phyloP scores from a whole-genome alignment of 2,888 invertebrate genomes.

The Drosophila acutilabella region DNA sequence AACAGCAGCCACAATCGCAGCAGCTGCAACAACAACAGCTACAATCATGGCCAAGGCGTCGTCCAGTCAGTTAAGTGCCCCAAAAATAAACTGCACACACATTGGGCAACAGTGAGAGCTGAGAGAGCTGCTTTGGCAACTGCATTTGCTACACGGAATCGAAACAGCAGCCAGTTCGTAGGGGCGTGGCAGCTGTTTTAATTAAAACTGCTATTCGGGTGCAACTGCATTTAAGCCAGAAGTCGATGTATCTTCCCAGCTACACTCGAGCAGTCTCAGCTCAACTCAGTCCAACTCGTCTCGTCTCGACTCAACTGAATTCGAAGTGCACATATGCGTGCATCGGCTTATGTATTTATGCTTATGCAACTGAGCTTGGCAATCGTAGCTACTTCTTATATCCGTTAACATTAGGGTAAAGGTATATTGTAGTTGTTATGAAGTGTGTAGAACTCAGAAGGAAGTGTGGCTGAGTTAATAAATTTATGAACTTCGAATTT shows the following conservation, averaged over 20 bases:
- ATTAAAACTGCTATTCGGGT: slow-evolving; percentile 49
- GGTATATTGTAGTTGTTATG: neutral
- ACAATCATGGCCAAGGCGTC: slow-evolving; percentile 49
- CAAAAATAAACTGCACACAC: slow-evolving; percentile 75
- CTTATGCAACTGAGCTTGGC: slow-evolving; percentile 70
- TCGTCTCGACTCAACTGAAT: neutral
- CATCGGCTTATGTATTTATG: slow-evolving; percentile 67
- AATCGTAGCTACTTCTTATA: slow-evolving; percentile 46
- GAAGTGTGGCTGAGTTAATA: no score
- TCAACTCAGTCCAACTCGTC: neutral
- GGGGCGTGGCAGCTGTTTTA: slow-evolving; percentile 44
- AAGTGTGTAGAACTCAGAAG: no score
- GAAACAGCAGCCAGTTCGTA: slow-evolving; percentile 30
- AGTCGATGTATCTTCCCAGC: slow-evolving; percentile 20
- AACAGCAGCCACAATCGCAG: slow-evolving; percentile 11
- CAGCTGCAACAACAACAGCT: slow-evolving; percentile 19
- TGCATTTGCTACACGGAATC: slow-evolving; percentile 49
- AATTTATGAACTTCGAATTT: no score
- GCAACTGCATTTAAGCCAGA: slow-evolving; percentile 27
- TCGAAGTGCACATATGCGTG: slow-evolving; percentile 53
- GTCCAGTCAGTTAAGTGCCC: slow-evolving; percentile 68
- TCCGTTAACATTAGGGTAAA: neutral
- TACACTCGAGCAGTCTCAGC: slow-evolving; percentile 3
- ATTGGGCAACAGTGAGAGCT: slow-evolving; percentile 39
- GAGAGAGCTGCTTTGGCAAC: slow-evolving; percentile 64